Evolutionary conservation across 2,888 invertebrate genomes (phyloP).

Genomic region (Zelleria hepariella): DNA sequence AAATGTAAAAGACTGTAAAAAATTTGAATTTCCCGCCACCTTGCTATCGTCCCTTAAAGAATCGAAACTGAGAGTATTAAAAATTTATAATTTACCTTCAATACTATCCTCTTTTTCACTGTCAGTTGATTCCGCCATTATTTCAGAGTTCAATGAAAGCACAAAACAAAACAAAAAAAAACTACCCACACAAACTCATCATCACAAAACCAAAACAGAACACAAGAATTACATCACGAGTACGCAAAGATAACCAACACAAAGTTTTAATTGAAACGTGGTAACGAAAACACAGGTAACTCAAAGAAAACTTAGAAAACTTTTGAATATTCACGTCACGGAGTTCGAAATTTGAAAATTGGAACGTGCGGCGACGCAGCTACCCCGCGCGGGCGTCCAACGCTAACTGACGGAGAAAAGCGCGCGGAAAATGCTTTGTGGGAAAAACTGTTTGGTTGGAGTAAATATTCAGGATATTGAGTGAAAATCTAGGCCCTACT

Average conservation of each 20-base stretch:
- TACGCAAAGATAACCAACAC: slow-evolving; percentile 10
- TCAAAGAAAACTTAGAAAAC: background rate
- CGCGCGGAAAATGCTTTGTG: slow-evolving; percentile 8
- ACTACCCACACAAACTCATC: slow-evolving; percentile 15
- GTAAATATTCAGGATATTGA: background rate
- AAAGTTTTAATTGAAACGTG: slow-evolving; percentile 11
- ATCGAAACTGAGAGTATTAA: background rate
- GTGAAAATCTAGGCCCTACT: background rate
- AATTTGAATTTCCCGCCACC: no score
- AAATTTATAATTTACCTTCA: slow-evolving; percentile 29
- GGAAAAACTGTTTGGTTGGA: slow-evolving; percentile 2
- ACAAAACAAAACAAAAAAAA: no score
- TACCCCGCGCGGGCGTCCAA: slow-evolving; percentile 18
- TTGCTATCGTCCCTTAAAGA: background rate
- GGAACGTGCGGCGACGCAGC: slow-evolving; percentile 19
- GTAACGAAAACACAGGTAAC: slow-evolving; percentile 7
- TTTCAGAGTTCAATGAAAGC: slow-evolving; percentile 20
- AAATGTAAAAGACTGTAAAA: no score
- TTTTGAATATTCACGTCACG: background rate
- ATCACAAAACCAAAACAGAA: slow-evolving; percentile 22
- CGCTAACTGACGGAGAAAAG: slow-evolving; percentile 21
- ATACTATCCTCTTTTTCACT: slow-evolving; percentile 39
- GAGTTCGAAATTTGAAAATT: slow-evolving; percentile 21
- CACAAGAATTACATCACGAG: slow-evolving; percentile 12
- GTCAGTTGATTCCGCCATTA: slow-evolving; percentile 28